These are phyloP conservation scores for Galemys pyrenaicus DNA, from an alignment of 2,113 vertebrate genomes.

Conservation along the genomic window DNA sequence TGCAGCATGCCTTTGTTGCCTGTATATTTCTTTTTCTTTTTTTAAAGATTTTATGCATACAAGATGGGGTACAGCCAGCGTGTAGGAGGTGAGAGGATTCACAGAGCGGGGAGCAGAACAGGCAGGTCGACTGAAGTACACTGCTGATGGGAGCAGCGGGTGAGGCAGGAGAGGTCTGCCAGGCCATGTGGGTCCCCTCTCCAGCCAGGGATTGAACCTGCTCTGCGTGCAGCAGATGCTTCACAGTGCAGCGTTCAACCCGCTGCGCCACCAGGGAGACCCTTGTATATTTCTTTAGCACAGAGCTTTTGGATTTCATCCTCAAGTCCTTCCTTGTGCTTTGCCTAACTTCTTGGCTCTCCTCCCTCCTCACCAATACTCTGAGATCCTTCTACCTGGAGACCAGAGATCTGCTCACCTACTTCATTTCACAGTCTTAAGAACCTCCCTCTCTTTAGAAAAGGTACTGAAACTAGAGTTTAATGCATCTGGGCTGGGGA, in stretches of 20 bases:
- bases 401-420: neutral
- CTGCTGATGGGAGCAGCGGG: too few species aligned
- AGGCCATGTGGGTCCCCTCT: too few species aligned
- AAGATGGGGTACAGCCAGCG: too few species aligned
- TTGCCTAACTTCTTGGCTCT: neutral
- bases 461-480: neutral
- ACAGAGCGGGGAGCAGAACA: too few species aligned
- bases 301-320: neutral
- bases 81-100: too few species aligned
- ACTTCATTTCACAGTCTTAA: neutral
- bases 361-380: neutral
- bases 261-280: too few species aligned
- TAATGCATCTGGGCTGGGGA: neutral
- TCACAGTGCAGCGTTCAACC: too few species aligned
- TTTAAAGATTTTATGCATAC: too few species aligned
- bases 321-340: neutral
- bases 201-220: too few species aligned
- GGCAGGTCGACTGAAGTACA: too few species aligned
- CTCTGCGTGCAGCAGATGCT: too few species aligned
- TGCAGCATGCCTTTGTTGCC: neutral
- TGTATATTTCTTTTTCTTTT: neutral
- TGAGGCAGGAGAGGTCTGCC: too few species aligned
- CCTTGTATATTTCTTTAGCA: neutral
- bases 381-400: neutral
- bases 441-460: neutral